These are phyloP conservation scores for Mystacides longicornis DNA, from an alignment of 2,888 invertebrate species.

Conservation along the genomic window DNA sequence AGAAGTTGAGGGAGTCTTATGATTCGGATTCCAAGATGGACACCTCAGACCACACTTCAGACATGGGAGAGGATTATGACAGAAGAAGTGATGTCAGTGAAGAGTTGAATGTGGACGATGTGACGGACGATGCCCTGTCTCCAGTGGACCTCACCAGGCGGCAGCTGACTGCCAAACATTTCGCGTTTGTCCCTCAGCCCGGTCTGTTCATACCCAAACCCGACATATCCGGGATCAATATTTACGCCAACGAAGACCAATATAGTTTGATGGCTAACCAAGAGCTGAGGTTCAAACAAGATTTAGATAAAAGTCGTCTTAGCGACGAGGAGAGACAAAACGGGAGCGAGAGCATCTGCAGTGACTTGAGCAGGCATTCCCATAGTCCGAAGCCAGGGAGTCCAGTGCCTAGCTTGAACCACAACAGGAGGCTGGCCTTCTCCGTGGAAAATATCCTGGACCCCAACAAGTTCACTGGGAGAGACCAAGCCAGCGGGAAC, in stretches of 20 bases:
- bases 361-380: constrained; percentile 36
- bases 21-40: constrained; percentile 23
- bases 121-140: constrained; percentile 37
- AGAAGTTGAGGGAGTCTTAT: constrained; percentile 33
- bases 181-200: constrained; percentile 15
- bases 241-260: constrained; percentile 17
- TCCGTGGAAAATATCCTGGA: constrained; percentile 87
- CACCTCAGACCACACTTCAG: constrained; percentile 13
- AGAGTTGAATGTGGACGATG: constrained; percentile 36
- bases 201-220: constrained; percentile 22
- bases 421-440: constrained; percentile 54
- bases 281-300: constrained; percentile 31
- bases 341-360: constrained; percentile 39
- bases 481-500: constrained; percentile 40
- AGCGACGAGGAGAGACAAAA: constrained; percentile 29
- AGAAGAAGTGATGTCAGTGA: constrained; percentile 32
- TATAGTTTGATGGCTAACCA: constrained; percentile 17
- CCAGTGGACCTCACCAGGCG: constrained; percentile 41
- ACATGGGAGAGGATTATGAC: constrained; percentile 29
- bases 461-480: constrained; percentile 83
- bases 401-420: constrained; percentile 22
- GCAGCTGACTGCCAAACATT: constrained; percentile 24
- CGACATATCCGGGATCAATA: constrained; percentile 18
- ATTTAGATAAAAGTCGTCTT: constrained; percentile 12
- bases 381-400: constrained; percentile 34